Conservation (phyloP, 1,140 invertebrate species). For the Lepeophtheirus salmonis region DNA sequence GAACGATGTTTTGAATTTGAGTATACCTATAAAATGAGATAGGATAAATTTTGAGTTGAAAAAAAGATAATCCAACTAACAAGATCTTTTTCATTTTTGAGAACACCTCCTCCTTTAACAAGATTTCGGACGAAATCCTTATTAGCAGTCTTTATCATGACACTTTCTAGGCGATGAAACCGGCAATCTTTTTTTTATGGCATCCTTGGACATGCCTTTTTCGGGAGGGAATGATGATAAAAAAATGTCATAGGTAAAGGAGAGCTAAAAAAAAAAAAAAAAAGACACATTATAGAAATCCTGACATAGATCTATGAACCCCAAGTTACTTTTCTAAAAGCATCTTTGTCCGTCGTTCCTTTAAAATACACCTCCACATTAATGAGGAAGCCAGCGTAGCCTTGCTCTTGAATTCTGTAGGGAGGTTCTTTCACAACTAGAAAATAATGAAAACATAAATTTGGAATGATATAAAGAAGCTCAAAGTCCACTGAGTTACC, state of each 20-base stretch:
- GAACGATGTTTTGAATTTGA: neutral
- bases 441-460: conserved; percentile 26
- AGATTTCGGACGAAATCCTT: neutral
- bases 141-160: neutral
- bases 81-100: neutral
- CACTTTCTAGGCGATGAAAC: neutral
- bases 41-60: neutral
- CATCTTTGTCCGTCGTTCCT: conserved; percentile 4
- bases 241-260: neutral
- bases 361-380: conserved; percentile 77
- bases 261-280: too few species aligned
- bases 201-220: neutral
- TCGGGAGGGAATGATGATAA: neutral
- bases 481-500: too few species aligned
- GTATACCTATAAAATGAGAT: neutral
- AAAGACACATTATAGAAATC: too few species aligned
- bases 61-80: neutral
- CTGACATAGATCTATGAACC: too few species aligned
- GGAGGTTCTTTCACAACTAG: conserved; percentile 70
- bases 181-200: neutral
- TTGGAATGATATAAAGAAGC: neutral
- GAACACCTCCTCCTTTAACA: neutral
- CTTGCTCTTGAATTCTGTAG: conserved; percentile 72
- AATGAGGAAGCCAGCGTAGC: conserved; percentile 78
- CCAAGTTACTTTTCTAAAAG: neutral